Evolutionary conservation across 2,113 vertebrate species (phyloP).

Genomic region (Chaetodon auriga): DNA sequence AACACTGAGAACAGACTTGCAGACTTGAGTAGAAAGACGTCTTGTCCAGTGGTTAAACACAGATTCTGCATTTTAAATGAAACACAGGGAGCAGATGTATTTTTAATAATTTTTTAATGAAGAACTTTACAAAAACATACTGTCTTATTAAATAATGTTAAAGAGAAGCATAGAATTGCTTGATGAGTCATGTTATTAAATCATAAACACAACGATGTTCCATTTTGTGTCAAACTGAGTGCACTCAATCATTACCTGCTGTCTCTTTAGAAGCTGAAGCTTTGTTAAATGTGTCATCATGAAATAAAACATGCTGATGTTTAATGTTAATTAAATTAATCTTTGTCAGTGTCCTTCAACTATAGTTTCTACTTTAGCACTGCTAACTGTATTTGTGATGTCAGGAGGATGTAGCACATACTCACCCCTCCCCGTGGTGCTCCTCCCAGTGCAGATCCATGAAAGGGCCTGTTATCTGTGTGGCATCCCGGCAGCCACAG

Average conservation of each 20-base stretch:
- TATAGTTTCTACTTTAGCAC: not conserved
- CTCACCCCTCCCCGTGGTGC: not conserved
- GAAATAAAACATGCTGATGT: not conserved
- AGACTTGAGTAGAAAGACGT: no score
- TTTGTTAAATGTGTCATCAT: not conserved
- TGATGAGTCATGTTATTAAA: no score
- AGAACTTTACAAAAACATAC: not conserved
- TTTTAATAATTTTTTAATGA: no score
- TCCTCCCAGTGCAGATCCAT: constrained; percentile 27
- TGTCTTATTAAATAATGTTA: not conserved
- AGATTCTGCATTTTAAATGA: not conserved
- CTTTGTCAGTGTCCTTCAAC: not conserved
- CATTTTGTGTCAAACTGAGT: no score
- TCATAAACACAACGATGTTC: no score
- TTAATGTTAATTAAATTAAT: not conserved
- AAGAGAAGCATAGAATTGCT: no score
- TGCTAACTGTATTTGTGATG: not conserved
- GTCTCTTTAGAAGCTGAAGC: not conserved
- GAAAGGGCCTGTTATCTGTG: constrained; percentile 29
- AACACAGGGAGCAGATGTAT: not conserved
- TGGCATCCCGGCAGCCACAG: constrained; percentile 25
- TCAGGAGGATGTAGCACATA: not conserved
- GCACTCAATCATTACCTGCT: no score
- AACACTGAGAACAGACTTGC: no score
- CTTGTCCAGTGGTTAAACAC: no score